Conservation (phyloP, 2,797 vertebrate species). For the Phoeniculus purpureus region DNA sequence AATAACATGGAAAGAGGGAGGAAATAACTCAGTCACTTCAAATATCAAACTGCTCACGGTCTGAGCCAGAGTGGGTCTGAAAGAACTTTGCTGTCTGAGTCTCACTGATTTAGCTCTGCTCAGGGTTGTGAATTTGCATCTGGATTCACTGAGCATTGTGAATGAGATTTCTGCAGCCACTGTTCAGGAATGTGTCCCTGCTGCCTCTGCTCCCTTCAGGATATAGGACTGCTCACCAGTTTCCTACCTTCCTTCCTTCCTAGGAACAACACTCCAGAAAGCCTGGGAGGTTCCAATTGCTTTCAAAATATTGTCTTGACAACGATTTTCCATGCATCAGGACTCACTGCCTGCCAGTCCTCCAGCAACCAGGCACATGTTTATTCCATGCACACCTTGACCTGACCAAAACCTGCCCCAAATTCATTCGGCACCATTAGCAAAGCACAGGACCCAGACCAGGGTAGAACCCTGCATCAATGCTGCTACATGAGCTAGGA, state of each 20-base stretch:
- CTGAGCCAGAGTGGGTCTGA: not conserved
- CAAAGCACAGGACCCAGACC: not conserved
- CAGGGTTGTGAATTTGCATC: not conserved
- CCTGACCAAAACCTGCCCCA: not conserved
- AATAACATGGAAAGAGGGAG: not conserved
- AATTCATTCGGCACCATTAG: not conserved
- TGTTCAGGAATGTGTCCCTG: not conserved
- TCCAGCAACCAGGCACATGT: not conserved
- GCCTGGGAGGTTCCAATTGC: not conserved
- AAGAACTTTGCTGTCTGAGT: not conserved
- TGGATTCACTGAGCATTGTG: not conserved
- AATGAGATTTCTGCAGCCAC: not conserved
- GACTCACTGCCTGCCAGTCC: not conserved
- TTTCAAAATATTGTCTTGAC: not conserved
- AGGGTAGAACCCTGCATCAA: not conserved
- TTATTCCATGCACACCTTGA: not conserved
- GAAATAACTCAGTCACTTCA: not conserved
- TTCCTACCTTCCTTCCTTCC: not conserved
- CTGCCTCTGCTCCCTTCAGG: not conserved
- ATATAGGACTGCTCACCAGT: not conserved
- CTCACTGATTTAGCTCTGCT: not conserved
- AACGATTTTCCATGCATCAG: not conserved
- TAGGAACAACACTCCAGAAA: not conserved
- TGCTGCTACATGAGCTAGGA: not conserved
- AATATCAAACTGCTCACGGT: not conserved